A percentile compares a stretch with the other conserved stretches of the same genome.
phyloP scores from a whole-genome alignment of 2,888 invertebrate genomes.

The Hemicrepidius hirtus region DNA sequence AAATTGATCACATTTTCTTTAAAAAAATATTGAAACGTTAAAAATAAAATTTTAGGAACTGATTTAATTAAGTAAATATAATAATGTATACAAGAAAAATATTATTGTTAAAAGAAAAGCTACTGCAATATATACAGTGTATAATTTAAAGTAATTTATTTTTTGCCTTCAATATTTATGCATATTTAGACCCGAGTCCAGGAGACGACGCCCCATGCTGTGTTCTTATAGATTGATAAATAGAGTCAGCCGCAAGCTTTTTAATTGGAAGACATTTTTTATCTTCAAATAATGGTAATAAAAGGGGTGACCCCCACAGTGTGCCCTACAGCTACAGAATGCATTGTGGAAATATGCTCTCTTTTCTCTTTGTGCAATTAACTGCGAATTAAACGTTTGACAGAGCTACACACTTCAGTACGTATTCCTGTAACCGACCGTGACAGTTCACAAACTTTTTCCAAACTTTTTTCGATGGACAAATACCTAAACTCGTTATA shows the following conservation, averaged over 20 bases:
- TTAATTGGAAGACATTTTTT: slow-evolving; percentile 73
- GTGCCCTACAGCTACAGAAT: slow-evolving; percentile 58
- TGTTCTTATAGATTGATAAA: slow-evolving; percentile 71
- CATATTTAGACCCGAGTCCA: slow-evolving; percentile 65
- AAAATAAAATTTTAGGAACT: too few relatives aligned
- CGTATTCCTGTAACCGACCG: slow-evolving; percentile 1
- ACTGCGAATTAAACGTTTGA: slow-evolving; percentile 34
- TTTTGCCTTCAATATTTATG: slow-evolving; percentile 68
- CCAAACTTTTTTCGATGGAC: background rate
- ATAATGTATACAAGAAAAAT: slow-evolving; percentile 11
- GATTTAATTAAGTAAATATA: background rate
- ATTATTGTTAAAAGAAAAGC: slow-evolving; percentile 43
- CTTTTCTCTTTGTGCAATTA: slow-evolving; percentile 45
- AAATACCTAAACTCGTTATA: slow-evolving; percentile 18
- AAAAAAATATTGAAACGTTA: background rate
- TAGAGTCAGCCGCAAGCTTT: slow-evolving; percentile 71
- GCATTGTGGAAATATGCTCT: slow-evolving; percentile 63
- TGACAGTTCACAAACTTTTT: slow-evolving; percentile 1
- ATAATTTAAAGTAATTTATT: slow-evolving; percentile 66
- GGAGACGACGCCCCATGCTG: slow-evolving; percentile 69
- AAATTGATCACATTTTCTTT: background rate
- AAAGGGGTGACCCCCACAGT: slow-evolving; percentile 68
- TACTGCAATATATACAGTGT: slow-evolving; percentile 53
- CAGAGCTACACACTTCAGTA: slow-evolving; percentile 9
- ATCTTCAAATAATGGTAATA: slow-evolving; percentile 71